phyloP scores from a whole-genome alignment of 2,113 vertebrate species.

The Corynorhinus townsendii region DNA sequence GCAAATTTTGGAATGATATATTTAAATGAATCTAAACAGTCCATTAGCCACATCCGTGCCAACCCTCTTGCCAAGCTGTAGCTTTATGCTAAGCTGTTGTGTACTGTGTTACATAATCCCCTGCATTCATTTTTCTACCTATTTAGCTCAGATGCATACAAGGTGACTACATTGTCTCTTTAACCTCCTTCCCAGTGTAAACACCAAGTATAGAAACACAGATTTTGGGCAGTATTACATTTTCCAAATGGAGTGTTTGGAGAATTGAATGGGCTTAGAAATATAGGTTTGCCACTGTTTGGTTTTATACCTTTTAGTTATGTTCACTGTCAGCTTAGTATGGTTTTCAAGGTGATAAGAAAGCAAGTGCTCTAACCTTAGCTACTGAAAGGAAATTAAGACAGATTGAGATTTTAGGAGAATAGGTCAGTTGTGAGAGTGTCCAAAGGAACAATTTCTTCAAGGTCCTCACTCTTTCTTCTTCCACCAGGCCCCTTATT shows the following conservation, averaged over 20 bases:
- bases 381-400: slow-evolving; percentile 38
- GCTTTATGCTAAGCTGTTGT: slow-evolving; percentile 47
- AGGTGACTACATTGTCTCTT: slow-evolving; percentile 62
- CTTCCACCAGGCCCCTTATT: neutral
- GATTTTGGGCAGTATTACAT: neutral
- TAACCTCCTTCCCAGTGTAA: neutral
- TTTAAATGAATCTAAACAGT: slow-evolving; percentile 38
- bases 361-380: neutral
- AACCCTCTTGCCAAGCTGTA: slow-evolving; percentile 18
- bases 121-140: slow-evolving; percentile 46
- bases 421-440: neutral
- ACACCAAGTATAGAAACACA: neutral
- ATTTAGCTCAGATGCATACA: slow-evolving; percentile 35
- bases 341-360: slow-evolving; percentile 55
- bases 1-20: slow-evolving; percentile 41
- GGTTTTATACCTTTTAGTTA: slow-evolving; percentile 24
- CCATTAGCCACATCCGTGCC: neutral
- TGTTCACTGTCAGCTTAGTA: neutral
- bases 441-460: neutral
- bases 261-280: slow-evolving; percentile 22
- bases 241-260: neutral
- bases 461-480: neutral
- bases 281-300: neutral
- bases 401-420: neutral
- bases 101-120: slow-evolving; percentile 44